Conservation (phyloP, 2,113 vertebrate species). For the Eudyptes chrysolophus region DNA sequence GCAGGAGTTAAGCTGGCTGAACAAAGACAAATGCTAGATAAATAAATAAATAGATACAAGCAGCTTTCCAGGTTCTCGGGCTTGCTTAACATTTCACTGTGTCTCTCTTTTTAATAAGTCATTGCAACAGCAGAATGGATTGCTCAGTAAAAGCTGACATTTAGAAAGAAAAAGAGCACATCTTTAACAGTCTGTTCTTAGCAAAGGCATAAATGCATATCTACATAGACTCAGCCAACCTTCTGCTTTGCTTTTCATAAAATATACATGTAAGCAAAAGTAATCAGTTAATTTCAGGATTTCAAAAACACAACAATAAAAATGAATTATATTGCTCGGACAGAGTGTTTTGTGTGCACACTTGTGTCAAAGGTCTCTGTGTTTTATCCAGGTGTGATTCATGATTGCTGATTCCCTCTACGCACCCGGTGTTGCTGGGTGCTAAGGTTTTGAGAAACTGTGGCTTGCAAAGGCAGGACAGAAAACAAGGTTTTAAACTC, state of each 20-base stretch:
- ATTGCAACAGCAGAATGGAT: neutral
- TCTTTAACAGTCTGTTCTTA: neutral
- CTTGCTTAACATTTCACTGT: neutral
- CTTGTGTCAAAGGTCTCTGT: neutral
- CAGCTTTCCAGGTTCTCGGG: neutral
- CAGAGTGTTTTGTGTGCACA: neutral
- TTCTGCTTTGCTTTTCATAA: neutral
- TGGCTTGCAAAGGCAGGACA: neutral
- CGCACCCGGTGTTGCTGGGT: neutral
- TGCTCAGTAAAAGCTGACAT: neutral
- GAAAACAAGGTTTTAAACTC: neutral
- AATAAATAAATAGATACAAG: neutral
- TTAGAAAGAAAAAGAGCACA: neutral
- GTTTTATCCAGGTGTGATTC: neutral
- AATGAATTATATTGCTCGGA: neutral
- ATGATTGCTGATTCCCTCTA: neutral
- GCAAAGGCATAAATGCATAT: neutral
- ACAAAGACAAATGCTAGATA: neutral
- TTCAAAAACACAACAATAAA: neutral
- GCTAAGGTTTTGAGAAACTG: neutral
- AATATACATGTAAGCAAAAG: neutral
- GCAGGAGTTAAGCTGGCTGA: neutral
- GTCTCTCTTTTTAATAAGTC: neutral
- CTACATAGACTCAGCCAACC: neutral
- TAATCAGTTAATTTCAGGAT: neutral